Evolutionary conservation across 2,113 vertebrate genomes (phyloP).

Genomic region (Pluvianellus socialis): DNA sequence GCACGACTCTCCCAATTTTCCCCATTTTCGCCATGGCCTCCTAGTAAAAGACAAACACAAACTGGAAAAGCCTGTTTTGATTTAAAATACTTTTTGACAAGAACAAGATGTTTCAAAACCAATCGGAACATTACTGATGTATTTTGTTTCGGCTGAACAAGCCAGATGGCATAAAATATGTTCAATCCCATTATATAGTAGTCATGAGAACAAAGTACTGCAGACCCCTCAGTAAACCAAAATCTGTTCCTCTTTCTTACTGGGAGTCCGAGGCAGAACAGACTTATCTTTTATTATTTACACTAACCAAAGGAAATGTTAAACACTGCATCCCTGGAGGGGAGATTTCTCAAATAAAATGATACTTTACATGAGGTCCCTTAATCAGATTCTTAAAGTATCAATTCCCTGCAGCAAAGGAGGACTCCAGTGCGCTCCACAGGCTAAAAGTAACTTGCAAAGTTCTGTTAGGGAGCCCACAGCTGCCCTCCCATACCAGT

Average conservation of each 20-base stretch:
- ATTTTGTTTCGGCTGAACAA: slow-evolving; percentile 46
- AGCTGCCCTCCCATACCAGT: neutral
- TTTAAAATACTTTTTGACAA: slow-evolving; percentile 66
- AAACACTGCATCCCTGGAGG: neutral
- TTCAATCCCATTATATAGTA: slow-evolving; percentile 48
- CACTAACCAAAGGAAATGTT: slow-evolving; percentile 50
- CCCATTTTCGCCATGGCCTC: slow-evolving; percentile 94
- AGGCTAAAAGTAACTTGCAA: neutral
- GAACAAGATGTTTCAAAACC: slow-evolving; percentile 64
- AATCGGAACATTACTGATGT: slow-evolving; percentile 52
- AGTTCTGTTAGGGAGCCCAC: neutral
- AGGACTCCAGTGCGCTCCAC: neutral
- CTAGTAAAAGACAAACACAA: slow-evolving; percentile 75
- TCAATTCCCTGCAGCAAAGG: neutral
- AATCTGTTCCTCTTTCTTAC: slow-evolving; percentile 29
- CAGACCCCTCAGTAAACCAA: slow-evolving; percentile 22
- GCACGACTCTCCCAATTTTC: slow-evolving; percentile 85
- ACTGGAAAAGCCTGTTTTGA: slow-evolving; percentile 50
- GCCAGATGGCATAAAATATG: slow-evolving; percentile 57
- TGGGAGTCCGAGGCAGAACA: neutral
- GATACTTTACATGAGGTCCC: neutral
- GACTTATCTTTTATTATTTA: slow-evolving; percentile 37
- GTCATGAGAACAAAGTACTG: slow-evolving; percentile 48
- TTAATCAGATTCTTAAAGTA: neutral
- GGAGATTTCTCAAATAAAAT: slow-evolving; percentile 23